Evolutionary conservation across 2,797 vertebrate genomes (phyloP), one percentile per base, ranked within the genome.

Genomic region (Chelmon rostratus): DNA sequence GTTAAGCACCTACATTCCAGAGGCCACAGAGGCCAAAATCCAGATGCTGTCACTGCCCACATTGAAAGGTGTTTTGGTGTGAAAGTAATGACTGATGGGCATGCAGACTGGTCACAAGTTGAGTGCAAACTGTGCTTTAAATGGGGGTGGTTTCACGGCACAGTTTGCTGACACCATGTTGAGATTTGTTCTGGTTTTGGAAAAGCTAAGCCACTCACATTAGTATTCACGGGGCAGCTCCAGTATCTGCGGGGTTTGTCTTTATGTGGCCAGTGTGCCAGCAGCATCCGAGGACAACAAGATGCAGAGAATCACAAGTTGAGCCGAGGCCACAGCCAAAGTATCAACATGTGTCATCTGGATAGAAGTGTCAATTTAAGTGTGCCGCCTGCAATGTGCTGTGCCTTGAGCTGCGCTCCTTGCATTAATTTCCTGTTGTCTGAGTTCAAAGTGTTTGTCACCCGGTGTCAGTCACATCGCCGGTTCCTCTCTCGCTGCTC

Each of bases 401-500:
- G 80, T 82, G 91, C 91, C 91, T 91, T 89, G 82, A 92, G 89
- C 91, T 67, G 84, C 76, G 28, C 87, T 91, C 78, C 78, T 88
- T 89, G 91, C 93, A 94, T 94, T 94, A 61, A 95, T 94, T 94
- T 94, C 89, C 91, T 94, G 93, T 93, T 91, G 89, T 92, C 85
- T 84, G 81, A 88, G 92, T 94, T 93, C 94, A 95, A 92, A 94
- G 91, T 92, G 84, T 94, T 92, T 91, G 91, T 93, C 92, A 94
- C 93, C 92, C 86, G 9, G 72, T 92, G 93, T 94, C 93, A 94
- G 72, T 94, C 92, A 93, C 87, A 89, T 84, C 11, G 80, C 69
- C 40, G 15, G 54, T 86, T 88, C 88, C 84, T 73, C 74, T 77
- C 74, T 81, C 18, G 25, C 61, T 78, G 81, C 87, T 86, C 67